Evolutionary conservation across 2,888 invertebrate species (phyloP).

Genomic region (Octonoba sinensis): DNA sequence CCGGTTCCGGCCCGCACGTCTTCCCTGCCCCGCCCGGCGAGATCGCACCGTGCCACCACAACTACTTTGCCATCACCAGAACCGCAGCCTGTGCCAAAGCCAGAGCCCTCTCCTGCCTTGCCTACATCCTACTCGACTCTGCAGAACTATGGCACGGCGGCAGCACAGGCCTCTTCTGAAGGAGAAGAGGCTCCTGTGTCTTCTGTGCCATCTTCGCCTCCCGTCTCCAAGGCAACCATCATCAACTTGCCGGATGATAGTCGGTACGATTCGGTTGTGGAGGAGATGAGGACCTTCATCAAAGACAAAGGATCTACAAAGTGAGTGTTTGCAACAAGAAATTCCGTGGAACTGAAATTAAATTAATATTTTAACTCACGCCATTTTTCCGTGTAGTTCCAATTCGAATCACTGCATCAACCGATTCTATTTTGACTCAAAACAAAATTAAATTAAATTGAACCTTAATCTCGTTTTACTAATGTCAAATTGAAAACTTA

Average conservation of each 20-base stretch:
- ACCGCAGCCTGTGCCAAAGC: conserved; percentile 37
- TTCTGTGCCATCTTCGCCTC: conserved; percentile 24
- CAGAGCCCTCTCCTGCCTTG: conserved; percentile 39
- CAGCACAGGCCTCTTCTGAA: neutral
- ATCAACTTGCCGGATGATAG: conserved; percentile 30
- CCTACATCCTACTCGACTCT: conserved; percentile 57
- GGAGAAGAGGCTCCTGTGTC: neutral
- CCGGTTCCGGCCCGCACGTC: conserved; percentile 49
- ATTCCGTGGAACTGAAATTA: too few relatives aligned
- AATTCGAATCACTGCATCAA: too few relatives aligned
- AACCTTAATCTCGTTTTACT: too few relatives aligned
- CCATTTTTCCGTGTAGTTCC: too few relatives aligned
- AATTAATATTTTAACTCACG: too few relatives aligned
- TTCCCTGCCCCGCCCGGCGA: conserved; percentile 38
- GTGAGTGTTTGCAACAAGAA: conserved; percentile 5
- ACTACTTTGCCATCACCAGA: conserved; percentile 38
- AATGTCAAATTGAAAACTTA: too few relatives aligned
- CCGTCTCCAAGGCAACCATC: conserved; percentile 37
- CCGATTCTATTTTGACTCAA: too few relatives aligned
- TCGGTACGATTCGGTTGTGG: conserved; percentile 58
- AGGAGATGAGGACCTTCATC: conserved; percentile 59
- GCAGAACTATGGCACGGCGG: conserved; percentile 43
- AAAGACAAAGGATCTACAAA: conserved; percentile 55
- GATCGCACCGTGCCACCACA: conserved; percentile 32
- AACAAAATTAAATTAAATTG: too few relatives aligned